A percentile compares a stretch with the other conserved stretches of the same genome.
phyloP scores from a whole-genome alignment of 2,113 vertebrate species.

The Myrmophylax atrothorax region DNA sequence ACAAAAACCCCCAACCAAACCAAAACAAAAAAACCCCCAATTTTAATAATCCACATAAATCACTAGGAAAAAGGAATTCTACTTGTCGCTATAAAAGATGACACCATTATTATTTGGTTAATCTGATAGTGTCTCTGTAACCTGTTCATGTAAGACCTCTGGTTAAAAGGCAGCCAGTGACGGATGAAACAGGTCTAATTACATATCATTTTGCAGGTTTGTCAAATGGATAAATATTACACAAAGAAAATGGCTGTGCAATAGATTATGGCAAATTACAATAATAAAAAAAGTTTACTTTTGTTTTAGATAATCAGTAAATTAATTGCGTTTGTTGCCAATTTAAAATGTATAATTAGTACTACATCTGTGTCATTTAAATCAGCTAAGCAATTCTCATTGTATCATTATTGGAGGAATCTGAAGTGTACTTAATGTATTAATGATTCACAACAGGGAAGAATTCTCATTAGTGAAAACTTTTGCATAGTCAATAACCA shows the following conservation, averaged over 20 bases:
- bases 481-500: conserved; percentile 48
- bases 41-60: not conserved
- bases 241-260: conserved; percentile 13
- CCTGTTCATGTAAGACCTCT: conserved; percentile 22
- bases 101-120: not conserved
- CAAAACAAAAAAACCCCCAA: not conserved
- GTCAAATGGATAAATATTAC: conserved; percentile 46
- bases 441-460: conserved; percentile 48
- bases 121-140: not conserved
- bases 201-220: conserved; percentile 51
- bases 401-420: conserved; percentile 51
- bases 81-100: not conserved
- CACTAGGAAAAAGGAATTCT: not conserved
- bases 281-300: conserved; percentile 69
- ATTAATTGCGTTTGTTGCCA: conserved; percentile 57
- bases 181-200: conserved; percentile 68
- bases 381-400: conserved; percentile 56
- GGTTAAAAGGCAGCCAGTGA: conserved; percentile 46
- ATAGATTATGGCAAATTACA: conserved; percentile 64
- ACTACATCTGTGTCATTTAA: conserved; percentile 61
- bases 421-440: conserved; percentile 64
- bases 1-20: too few relatives aligned
- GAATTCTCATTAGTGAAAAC: conserved; percentile 53
- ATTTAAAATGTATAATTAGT: conserved; percentile 63
- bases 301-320: conserved; percentile 65